These are phyloP conservation scores for Dryobotodes eremita DNA, from an alignment of 2,888 invertebrate genomes.

Conservation along the genomic window DNA sequence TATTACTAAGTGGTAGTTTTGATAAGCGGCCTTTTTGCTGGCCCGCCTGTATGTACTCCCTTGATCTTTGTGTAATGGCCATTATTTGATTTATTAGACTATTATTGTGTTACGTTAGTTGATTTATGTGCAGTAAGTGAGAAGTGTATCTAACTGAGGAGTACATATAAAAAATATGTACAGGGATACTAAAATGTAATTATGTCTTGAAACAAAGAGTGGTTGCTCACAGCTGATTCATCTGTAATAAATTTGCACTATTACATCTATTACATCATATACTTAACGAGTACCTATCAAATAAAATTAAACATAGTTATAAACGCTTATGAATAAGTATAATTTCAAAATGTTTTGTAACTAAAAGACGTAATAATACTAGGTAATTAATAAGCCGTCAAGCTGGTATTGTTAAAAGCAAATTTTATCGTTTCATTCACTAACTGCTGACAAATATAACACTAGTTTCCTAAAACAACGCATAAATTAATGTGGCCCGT, in stretches of 20 bases:
- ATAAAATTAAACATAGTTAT: conserved; percentile 34
- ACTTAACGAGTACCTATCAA: conserved; percentile 29
- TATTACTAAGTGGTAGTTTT: conserved; percentile 83
- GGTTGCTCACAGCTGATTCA: conserved; percentile 15
- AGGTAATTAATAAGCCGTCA: conserved; percentile 15
- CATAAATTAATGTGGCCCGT: conserved; percentile 42
- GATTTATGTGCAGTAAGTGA: conserved; percentile 65
- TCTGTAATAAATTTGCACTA: conserved; percentile 45
- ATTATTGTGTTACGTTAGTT: conserved; percentile 63
- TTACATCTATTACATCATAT: conserved; percentile 18
- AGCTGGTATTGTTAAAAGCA: conserved; percentile 30
- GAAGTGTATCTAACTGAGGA: conserved; percentile 57
- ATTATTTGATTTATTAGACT: conserved; percentile 68
- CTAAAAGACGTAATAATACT: neutral
- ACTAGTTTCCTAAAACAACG: conserved; percentile 58
- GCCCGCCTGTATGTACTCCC: conserved; percentile 66
- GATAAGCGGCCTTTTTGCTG: conserved; percentile 81
- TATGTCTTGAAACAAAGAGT: conserved; percentile 38
- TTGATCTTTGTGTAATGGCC: conserved; percentile 67
- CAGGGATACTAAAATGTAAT: conserved; percentile 59
- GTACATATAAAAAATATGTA: conserved; percentile 47
- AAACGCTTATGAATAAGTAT: conserved; percentile 8
- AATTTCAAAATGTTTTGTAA: conserved; percentile 28
- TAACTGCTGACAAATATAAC: conserved; percentile 42
- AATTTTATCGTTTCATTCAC: conserved; percentile 35